These are phyloP conservation scores for Cerastis leucographa DNA, from an alignment of 2,888 invertebrate genomes.

Conservation along the genomic window DNA sequence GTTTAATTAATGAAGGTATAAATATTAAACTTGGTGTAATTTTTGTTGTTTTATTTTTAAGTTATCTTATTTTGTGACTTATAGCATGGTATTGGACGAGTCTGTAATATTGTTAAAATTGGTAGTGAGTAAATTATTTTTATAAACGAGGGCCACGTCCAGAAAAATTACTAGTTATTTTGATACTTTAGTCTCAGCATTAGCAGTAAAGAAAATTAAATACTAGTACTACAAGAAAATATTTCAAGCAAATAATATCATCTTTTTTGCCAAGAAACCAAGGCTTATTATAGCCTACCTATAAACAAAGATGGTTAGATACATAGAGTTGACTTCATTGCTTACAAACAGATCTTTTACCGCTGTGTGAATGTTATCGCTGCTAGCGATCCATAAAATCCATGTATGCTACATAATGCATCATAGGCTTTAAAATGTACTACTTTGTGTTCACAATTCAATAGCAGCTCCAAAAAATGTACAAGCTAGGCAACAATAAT, in stretches of 20 bases:
- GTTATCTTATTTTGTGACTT: too few species aligned
- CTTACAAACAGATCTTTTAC: not conserved
- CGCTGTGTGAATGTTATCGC: not conserved
- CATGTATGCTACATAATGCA: not conserved
- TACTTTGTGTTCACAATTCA: not conserved
- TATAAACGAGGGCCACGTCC: too few species aligned
- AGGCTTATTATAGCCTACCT: not conserved
- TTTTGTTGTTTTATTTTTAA: too few species aligned
- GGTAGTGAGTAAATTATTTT: too few species aligned
- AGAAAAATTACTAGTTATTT: not conserved
- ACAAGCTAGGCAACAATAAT: conserved; percentile 1
- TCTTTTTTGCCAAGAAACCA: not conserved
- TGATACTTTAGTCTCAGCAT: not conserved
- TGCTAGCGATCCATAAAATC: not conserved
- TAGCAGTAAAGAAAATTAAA: not conserved
- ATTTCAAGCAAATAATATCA: conserved; percentile 1
- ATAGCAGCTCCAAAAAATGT: not conserved
- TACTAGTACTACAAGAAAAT: not conserved
- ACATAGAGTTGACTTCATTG: not conserved
- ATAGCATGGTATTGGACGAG: too few species aligned
- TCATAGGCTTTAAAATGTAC: not conserved
- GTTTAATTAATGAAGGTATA: too few species aligned
- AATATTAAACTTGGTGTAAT: too few species aligned
- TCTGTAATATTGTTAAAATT: too few species aligned
- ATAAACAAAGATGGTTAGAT: not conserved